These are phyloP conservation scores for Molanna angustata DNA, from an alignment of 2,888 invertebrate species.

Conservation along the genomic window DNA sequence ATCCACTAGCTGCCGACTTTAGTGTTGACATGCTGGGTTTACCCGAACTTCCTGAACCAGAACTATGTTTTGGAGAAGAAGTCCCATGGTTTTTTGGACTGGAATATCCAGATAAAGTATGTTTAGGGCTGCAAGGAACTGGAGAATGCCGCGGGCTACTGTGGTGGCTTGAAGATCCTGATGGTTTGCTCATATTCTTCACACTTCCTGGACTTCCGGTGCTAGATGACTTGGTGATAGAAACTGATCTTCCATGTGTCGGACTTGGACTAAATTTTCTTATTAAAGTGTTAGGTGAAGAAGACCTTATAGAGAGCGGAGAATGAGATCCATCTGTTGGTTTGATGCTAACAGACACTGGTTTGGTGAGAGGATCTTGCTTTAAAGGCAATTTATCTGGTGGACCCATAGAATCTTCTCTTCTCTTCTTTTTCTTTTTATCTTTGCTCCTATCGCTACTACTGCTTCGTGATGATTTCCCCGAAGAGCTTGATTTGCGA, in stretches of 20 bases:
- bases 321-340: conserved; percentile 59
- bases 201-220: conserved; percentile 53
- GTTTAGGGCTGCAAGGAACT: conserved; percentile 73
- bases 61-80: conserved; percentile 75
- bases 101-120: conserved; percentile 62
- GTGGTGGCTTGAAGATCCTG: conserved; percentile 56
- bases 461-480: conserved; percentile 38
- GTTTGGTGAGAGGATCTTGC: conserved; percentile 68
- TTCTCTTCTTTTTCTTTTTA: conserved; percentile 73
- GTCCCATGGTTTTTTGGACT: conserved; percentile 78
- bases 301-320: conserved; percentile 57
- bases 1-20: conserved; percentile 72
- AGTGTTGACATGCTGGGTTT: conserved; percentile 88
- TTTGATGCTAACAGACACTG: conserved; percentile 72
- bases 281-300: conserved; percentile 64
- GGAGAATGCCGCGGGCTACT: conserved; percentile 75
- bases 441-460: conserved; percentile 50
- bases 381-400: conserved; percentile 78
- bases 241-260: conserved; percentile 62
- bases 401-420: conserved; percentile 78
- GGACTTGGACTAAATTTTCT: conserved; percentile 73
- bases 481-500: conserved; percentile 49
- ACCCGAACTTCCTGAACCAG: conserved; percentile 66
- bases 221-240: conserved; percentile 58
- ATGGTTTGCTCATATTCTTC: conserved; percentile 48